Conservation (phyloP, 2,888 invertebrate species). For the Horisme vitalbata region DNA sequence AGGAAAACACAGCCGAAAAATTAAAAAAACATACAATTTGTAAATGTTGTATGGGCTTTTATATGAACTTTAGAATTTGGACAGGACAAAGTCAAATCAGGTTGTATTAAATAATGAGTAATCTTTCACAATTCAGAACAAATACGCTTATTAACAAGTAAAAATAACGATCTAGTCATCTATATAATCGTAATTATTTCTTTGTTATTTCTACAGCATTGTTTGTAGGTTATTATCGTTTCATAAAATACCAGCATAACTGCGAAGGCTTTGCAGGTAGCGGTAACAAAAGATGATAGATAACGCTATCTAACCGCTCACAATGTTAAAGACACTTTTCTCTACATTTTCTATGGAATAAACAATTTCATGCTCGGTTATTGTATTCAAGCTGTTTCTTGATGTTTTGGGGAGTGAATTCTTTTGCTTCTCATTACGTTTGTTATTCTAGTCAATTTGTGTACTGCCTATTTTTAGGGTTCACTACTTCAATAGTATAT, state of each 20-base stretch:
- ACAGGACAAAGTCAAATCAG: too few relatives aligned
- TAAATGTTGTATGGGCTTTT: too few relatives aligned
- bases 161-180: background rate
- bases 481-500: too few relatives aligned
- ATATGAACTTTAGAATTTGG: too few relatives aligned
- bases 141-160: background rate
- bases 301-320: conserved; percentile 22
- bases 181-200: conserved; percentile 1
- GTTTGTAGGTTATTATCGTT: conserved; percentile 3
- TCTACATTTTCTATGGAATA: conserved; percentile 5
- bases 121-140: too few relatives aligned
- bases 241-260: background rate
- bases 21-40: too few relatives aligned
- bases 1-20: too few relatives aligned
- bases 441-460: too few relatives aligned
- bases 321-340: conserved; percentile 12
- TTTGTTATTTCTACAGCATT: conserved; percentile 4
- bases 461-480: too few relatives aligned
- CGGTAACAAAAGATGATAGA: conserved; percentile 26
- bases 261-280: conserved; percentile 10
- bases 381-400: background rate
- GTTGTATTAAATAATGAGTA: too few relatives aligned
- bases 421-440: too few relatives aligned
- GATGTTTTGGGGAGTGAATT: background rate
- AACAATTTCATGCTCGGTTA: background rate